Evolutionary conservation across 1,140 invertebrate species (phyloP).

Genomic region (Bombus pyrosoma): DNA sequence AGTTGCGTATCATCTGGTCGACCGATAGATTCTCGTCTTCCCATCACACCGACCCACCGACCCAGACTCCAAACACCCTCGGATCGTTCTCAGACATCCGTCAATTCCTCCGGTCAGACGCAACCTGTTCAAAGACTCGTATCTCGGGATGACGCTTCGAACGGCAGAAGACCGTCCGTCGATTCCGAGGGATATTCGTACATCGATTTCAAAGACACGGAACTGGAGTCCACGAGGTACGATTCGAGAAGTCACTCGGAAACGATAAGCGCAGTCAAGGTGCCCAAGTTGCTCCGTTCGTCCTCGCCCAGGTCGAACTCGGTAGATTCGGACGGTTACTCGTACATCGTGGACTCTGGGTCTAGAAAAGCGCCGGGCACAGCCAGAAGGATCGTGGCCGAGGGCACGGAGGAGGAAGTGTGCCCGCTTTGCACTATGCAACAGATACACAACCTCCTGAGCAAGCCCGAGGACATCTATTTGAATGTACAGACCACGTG

Average conservation of each 20-base stretch:
- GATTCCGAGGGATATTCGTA: constrained; percentile 78
- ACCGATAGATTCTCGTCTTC: constrained; percentile 57
- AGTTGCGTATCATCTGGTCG: constrained; percentile 31
- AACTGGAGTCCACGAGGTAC: constrained; percentile 53
- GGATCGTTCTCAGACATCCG: constrained; percentile 14
- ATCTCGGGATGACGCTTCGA: constrained; percentile 8
- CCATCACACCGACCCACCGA: constrained; percentile 71
- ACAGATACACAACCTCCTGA: constrained; percentile 76
- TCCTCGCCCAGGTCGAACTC: constrained; percentile 45
- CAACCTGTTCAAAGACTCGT: neutral
- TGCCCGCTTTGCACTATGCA: constrained; percentile 79
- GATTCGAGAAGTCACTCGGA: constrained; percentile 8
- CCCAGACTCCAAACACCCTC: constrained; percentile 27
- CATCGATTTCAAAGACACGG: constrained; percentile 71
- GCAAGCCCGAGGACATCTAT: constrained; percentile 75
- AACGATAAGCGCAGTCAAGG: neutral
- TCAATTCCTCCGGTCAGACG: neutral
- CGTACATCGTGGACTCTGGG: constrained; percentile 68
- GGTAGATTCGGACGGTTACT: constrained; percentile 71
- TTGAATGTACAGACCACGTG: constrained; percentile 72
- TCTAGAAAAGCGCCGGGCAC: constrained; percentile 60
- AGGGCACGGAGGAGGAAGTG: constrained; percentile 73
- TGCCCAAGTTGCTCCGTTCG: constrained; percentile 29
- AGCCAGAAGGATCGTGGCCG: constrained; percentile 62
- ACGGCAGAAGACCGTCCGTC: constrained; percentile 67